These are phyloP conservation scores for Tribolium freemani DNA, from an alignment of 2,888 invertebrate genomes.

Conservation along the genomic window DNA sequence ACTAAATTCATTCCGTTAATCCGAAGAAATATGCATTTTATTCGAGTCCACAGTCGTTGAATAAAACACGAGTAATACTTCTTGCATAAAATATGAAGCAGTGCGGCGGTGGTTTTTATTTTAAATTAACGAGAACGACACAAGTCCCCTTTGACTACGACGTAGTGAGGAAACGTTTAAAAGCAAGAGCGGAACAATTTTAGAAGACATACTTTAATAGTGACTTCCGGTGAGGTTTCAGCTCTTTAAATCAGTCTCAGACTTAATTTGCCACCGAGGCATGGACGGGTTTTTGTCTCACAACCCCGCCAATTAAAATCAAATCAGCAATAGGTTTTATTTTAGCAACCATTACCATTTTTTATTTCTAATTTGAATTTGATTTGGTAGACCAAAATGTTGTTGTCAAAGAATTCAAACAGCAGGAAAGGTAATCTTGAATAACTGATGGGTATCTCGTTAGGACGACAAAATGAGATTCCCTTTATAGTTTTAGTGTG, in stretches of 20 bases:
- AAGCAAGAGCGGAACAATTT: slow-evolving; percentile 49
- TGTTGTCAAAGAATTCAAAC: too few species aligned
- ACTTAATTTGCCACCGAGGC: slow-evolving; percentile 19
- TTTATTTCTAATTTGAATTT: too few species aligned
- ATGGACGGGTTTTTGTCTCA: neutral
- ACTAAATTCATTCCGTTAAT: slow-evolving; percentile 27
- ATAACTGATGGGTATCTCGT: neutral
- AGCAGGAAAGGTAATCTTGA: neutral
- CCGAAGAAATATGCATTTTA: slow-evolving; percentile 26
- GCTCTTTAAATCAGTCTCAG: slow-evolving; percentile 15
- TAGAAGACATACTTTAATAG: slow-evolving; percentile 51
- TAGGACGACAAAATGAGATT: too few species aligned
- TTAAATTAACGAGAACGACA: slow-evolving; percentile 41
- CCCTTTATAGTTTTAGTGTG: neutral
- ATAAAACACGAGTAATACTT: slow-evolving; percentile 31
- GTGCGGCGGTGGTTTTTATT: slow-evolving; percentile 37
- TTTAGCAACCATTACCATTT: neutral
- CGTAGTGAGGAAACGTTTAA: slow-evolving; percentile 44
- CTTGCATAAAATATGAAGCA: slow-evolving; percentile 31
- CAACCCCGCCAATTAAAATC: slow-evolving; percentile 10
- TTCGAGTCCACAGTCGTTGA: slow-evolving; percentile 17
- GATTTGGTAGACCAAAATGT: too few species aligned
- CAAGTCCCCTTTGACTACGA: slow-evolving; percentile 43
- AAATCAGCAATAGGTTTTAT: neutral
- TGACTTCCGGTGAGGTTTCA: slow-evolving; percentile 46